A percentile compares a stretch with the other conserved stretches of the same genome.
These are phyloP conservation scores for Characodon lateralis DNA, from an alignment of 2,797 vertebrate genomes.

Conservation along the genomic window DNA sequence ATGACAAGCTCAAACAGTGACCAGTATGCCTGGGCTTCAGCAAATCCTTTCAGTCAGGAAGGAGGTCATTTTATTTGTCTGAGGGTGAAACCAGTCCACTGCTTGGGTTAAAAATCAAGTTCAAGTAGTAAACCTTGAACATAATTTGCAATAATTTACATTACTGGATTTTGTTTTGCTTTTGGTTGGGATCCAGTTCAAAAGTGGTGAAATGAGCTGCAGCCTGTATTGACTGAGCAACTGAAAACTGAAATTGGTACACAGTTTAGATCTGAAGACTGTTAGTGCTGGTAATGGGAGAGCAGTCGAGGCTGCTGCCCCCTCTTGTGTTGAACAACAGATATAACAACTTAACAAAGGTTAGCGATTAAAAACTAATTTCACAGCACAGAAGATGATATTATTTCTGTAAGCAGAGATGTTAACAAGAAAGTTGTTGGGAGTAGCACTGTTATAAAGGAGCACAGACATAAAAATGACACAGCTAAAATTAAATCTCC, in stretches of 20 bases:
- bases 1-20: constrained; percentile 69
- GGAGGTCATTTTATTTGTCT: constrained; percentile 21
- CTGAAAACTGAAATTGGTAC: constrained; percentile 25
- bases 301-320: not conserved
- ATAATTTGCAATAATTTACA: not conserved
- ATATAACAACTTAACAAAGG: not conserved
- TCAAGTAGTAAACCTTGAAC: not conserved
- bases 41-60: constrained; percentile 32
- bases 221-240: constrained; percentile 6
- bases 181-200: not conserved
- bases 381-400: too few species aligned
- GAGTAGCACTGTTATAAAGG: not conserved
- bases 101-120: not conserved
- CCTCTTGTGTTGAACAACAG: not conserved
- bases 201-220: constrained; percentile 25
- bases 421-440: not conserved
- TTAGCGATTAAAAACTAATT: not conserved
- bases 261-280: constrained; percentile 4
- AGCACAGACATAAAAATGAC: not conserved
- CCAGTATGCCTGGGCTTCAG: constrained; percentile 43
- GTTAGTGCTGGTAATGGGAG: not conserved
- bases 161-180: constrained; percentile 1
- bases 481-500: not conserved
- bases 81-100: constrained; percentile 19
- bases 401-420: not conserved